Evolutionary conservation across 2,797 vertebrate genomes (phyloP).

Genomic region (Pagetopsis macropterus): DNA sequence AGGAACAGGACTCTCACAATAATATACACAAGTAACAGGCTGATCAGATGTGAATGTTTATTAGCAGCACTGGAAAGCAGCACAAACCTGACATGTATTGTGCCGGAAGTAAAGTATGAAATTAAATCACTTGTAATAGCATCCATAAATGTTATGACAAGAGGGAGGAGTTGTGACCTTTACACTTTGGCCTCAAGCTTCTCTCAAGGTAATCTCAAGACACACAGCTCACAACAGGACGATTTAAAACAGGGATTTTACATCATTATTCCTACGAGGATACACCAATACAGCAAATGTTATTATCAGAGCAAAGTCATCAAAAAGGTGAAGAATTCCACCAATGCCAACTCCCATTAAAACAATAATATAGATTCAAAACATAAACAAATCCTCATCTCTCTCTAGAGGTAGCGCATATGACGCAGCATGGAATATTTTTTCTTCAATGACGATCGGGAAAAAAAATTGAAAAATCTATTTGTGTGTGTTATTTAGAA

Average conservation of each 20-base stretch:
- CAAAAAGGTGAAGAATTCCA: background rate
- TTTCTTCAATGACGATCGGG: background rate
- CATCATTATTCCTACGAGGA: background rate
- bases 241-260: background rate
- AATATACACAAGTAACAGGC: background rate
- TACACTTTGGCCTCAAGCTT: constrained; percentile 5
- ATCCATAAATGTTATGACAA: constrained; percentile 35
- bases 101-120: constrained; percentile 5
- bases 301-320: background rate
- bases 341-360: background rate
- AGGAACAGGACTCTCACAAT: background rate
- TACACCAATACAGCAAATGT: background rate
- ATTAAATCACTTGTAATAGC: background rate
- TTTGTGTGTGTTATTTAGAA: background rate
- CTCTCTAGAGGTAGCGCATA: background rate
- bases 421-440: background rate
- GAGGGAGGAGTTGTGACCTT: constrained; percentile 40
- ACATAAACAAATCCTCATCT: too few species aligned
- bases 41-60: background rate
- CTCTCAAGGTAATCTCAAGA: background rate
- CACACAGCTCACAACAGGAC: background rate
- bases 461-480: background rate
- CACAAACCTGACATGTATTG: background rate
- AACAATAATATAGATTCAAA: background rate
- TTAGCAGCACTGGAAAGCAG: background rate